Evolutionary conservation across 35 echinoderm and acorn worm species (phyloP), one percentile per base, ranked within the genome.

Genomic region (Ophioderma brevispina): DNA sequence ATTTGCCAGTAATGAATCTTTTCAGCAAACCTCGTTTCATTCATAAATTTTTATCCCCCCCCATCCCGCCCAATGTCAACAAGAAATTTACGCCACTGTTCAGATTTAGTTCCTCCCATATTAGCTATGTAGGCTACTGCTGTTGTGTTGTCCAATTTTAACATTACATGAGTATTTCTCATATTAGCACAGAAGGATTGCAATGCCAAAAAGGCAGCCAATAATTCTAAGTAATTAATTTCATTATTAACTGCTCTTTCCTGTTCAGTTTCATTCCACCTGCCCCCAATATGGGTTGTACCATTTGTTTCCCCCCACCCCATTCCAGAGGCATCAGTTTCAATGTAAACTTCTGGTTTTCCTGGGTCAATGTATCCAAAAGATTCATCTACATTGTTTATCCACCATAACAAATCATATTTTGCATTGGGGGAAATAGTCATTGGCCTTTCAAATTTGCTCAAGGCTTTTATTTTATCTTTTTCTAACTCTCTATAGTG

Each of bases 291-390:
- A 25, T 36, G 52, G 18, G 59, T 87, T 0, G 1, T 25, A 0
- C 82, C 88, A 90, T 94, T 28, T 34, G 93, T 94, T 23, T 82
- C 88, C 33, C 95, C 92, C 88, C 95, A 90, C 17, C 88, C 89
- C 39, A 40, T 40, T 6, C 55, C 64, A 19, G 92, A 88, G 14
- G 88, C 92, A 91, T 97, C 88, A 32, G 87, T 76, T 21, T 17
- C 34, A 23, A 97, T 30, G 38, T 43, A 32, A 19, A 87, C 76
- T 18, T 94, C 64, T 46, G 92, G 92, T 84, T 81, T 86, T 4
- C 76, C 33, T 38, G 31, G 38, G 38, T 55, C 14, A 59, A 94
- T 88, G 28, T 10, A 38, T 33, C 31, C 8, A 40, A 33, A 85
- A 23, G 75, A 43, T 15, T 18, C 23, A 38, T 36, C 0, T 38